phyloP scores from a whole-genome alignment of 2,797 vertebrate species.

The Paguma larvata region DNA sequence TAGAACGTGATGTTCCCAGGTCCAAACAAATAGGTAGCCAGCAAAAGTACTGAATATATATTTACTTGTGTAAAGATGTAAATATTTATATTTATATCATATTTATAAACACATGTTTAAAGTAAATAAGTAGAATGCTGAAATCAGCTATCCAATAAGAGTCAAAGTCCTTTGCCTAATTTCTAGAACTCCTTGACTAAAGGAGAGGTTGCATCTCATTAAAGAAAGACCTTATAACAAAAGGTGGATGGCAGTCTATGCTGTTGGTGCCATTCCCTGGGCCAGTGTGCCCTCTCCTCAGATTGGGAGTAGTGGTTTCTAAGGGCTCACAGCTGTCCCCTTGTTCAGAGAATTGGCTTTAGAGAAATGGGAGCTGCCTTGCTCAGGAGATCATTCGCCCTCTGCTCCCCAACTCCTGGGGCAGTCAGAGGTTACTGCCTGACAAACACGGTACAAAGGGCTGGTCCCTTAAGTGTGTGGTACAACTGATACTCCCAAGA shows the following conservation, averaged over 20 bases:
- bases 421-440: neutral
- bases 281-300: neutral
- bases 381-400: neutral
- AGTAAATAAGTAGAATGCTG: neutral
- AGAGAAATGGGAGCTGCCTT: neutral
- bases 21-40: neutral
- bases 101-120: neutral
- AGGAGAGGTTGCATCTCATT: neutral
- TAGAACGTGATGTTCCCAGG: neutral
- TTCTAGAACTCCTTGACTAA: neutral
- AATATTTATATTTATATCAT: neutral
- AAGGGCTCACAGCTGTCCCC: neutral
- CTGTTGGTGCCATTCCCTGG: neutral
- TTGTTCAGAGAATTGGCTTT: neutral
- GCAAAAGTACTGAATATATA: neutral
- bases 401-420: neutral
- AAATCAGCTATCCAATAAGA: neutral
- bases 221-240: neutral
- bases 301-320: neutral
- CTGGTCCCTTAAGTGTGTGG: fast-evolving
- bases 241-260: too few relatives aligned
- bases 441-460: neutral
- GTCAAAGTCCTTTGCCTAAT: neutral
- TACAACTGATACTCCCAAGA: fast-evolving
- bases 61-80: too few relatives aligned